These are phyloP conservation scores for Peromyscus maniculatus DNA, from an alignment of 2,113 vertebrate species.

Conservation along the genomic window DNA sequence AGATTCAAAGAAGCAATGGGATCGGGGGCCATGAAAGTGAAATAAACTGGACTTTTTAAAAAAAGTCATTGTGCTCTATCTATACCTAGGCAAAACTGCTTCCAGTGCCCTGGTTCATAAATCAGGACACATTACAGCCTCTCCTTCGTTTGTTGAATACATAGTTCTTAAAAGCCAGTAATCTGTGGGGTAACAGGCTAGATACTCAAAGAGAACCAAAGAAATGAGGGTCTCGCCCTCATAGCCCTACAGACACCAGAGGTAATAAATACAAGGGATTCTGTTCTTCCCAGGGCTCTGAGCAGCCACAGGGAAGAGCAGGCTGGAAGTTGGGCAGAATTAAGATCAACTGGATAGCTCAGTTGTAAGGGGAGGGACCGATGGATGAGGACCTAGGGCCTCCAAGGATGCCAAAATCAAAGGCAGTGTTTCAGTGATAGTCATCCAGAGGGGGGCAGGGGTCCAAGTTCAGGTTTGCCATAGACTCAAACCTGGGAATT, in stretches of 20 bases:
- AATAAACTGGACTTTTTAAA: neutral
- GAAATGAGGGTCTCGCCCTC: neutral
- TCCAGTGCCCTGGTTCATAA: neutral
- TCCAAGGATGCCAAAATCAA: neutral
- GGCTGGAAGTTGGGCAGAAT: too few relatives aligned
- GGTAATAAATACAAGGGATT: neutral
- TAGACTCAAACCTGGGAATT: neutral
- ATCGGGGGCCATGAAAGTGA: conserved; percentile 4
- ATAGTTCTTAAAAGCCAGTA: neutral
- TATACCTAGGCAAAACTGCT: conserved; percentile 13
- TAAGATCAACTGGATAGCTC: neutral
- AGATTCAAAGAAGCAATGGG: neutral
- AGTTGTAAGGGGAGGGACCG: neutral
- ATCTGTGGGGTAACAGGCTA: neutral
- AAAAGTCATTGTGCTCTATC: neutral
- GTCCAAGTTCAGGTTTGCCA: neutral
- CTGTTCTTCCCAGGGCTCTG: neutral
- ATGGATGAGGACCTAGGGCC: neutral
- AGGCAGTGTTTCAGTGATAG: neutral
- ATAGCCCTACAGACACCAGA: neutral
- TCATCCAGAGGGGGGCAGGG: neutral
- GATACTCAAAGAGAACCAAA: conserved; percentile 22
- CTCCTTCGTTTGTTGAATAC: conserved; percentile 18
- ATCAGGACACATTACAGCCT: neutral
- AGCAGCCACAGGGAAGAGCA: neutral